These are phyloP conservation scores for Euthynnus affinis DNA, from an alignment of 2,797 vertebrate species.

Conservation along the genomic window DNA sequence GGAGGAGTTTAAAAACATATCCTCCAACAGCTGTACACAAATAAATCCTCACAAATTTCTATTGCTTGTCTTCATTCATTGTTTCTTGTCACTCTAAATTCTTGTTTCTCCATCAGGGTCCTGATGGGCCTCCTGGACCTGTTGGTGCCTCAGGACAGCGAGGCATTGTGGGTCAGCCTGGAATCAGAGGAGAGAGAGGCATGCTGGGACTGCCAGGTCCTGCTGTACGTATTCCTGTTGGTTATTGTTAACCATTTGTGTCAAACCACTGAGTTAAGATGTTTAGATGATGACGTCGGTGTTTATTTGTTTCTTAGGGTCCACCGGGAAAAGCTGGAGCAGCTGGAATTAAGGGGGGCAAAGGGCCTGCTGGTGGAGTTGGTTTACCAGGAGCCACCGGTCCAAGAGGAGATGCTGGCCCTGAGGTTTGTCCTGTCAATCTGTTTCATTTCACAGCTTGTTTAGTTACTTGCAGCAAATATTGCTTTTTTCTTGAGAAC, in stretches of 20 bases:
- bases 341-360: constrained; percentile 88
- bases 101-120: constrained; percentile 85
- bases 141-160: constrained; percentile 88
- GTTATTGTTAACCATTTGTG: not conserved
- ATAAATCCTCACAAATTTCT: not conserved
- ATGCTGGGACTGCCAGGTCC: constrained; percentile 93
- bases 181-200: constrained; percentile 94
- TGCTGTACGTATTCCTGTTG: constrained; percentile 84
- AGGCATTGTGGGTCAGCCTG: constrained; percentile 92
- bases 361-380: constrained; percentile 90
- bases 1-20: no score
- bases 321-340: constrained; percentile 93
- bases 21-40: fast-evolving
- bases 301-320: constrained; percentile 83
- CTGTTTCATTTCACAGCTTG: no score
- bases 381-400: constrained; percentile 92
- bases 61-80: not conserved
- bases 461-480: not conserved
- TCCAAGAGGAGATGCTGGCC: constrained; percentile 92
- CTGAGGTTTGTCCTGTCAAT: constrained; percentile 86
- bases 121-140: constrained; percentile 87
- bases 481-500: no score
- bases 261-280: not conserved
- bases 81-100: not conserved
- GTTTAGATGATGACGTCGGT: not conserved